Base-by-base conservation (phyloP, 2,113 vertebrate species). In the Nycticorax nycticorax region DNA sequence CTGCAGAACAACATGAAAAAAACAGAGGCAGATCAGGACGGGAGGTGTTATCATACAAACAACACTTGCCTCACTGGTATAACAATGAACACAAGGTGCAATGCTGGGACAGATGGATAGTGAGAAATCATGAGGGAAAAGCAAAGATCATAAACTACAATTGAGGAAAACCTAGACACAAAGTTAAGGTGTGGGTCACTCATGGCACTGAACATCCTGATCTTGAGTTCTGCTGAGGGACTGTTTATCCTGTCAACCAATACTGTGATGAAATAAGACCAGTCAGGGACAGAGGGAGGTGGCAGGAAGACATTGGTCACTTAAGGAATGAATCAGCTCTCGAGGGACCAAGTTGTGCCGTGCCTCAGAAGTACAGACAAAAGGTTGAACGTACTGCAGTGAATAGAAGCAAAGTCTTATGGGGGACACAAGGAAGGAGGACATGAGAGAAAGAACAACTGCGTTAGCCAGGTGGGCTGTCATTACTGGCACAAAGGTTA, bases 401-500 rank as follows among this genome's bases (percentile, higher is more conserved):
- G 37, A 60, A 16, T 2, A 15, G 35, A 32, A 56, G 8, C 1
- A 6, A 72, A 15, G 7, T 28, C 14, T 62, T 18, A 3, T 3
- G 3, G 1, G 23, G 27, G 3, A 3, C 41, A 1, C 5, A 23
- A 71, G 4, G 14, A 32, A 57, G 10, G 39, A 57, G 10, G 39
- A 12, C 0, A 0, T 3, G 3, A 79, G 26, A 22, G 64, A 82
- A 87, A 3, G 56, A 35, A 2, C 0, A 1, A 24, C 6, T 1
- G 0, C 13, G 6, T 17, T 53, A 47, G 6, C 12, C 21, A 41
- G 24, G 10, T 53, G 33, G 24, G 21, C 30, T 85, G 15, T 27
- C 30, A 6, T 14, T 32, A 17, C 26, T 75, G 28, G 7, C 24
- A 56, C 15, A 60, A 1, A 35, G 15, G 10, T 74, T 68, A 43